Conservation (phyloP, 2,888 invertebrate species). For the Heliconius sara region DNA sequence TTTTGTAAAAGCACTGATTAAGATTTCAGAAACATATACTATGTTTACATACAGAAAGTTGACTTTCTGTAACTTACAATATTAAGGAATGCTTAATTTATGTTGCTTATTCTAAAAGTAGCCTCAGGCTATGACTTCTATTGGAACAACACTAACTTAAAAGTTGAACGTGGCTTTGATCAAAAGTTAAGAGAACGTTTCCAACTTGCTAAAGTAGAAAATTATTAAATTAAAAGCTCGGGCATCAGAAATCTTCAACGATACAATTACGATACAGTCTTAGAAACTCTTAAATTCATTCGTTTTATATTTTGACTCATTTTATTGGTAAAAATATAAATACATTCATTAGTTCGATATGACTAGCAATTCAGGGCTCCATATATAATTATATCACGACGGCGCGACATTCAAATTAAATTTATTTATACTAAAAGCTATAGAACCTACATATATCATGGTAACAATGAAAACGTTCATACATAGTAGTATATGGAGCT, state of each 20-base stretch:
- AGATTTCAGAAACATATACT: neutral
- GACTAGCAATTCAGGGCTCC: neutral
- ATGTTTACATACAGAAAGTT: neutral
- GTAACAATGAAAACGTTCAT: constrained; percentile 17
- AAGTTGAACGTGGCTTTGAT: constrained; percentile 25
- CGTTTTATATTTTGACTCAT: neutral
- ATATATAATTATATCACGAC: neutral
- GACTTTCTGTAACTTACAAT: constrained; percentile 1
- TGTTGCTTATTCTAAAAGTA: constrained; percentile 14
- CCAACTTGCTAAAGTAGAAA: constrained; percentile 15
- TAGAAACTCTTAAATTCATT: neutral
- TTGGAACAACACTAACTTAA: constrained; percentile 19
- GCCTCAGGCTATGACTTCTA: constrained; percentile 12
- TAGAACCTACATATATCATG: neutral
- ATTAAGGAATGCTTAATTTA: constrained; percentile 6
- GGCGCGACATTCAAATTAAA: neutral
- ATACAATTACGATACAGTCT: constrained; percentile 6
- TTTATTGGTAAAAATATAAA: neutral
- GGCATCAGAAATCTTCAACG: neutral
- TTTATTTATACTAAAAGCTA: neutral
- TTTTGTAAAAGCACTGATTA: neutral
- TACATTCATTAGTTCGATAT: neutral
- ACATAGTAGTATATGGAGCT: constrained; percentile 20
- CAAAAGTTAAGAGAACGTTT: constrained; percentile 17
- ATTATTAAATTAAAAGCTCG: constrained; percentile 22